Evolutionary conservation across 1,140 invertebrate genomes (phyloP), one percentile per base, ranked within the genome.

Genomic region (Steinernema khuongi): DNA sequence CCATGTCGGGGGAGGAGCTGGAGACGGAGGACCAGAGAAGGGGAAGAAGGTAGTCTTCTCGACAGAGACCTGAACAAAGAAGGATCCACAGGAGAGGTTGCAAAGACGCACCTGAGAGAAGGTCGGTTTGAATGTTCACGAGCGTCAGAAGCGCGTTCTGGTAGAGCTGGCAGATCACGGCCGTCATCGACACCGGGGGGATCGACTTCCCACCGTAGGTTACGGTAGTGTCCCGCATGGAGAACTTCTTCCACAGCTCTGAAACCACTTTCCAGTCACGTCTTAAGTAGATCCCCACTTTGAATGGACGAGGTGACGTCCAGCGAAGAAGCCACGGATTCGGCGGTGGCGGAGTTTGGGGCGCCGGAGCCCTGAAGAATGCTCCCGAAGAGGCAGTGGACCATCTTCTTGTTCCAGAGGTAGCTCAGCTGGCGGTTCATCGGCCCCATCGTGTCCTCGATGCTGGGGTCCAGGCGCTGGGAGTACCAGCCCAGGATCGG

Each of bases 401-500:
- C 88, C 81, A 91, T 88, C 41, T 88, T 87, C 60, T 89, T 89
- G 76, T 91, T 91, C 94, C 94, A 97, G 18, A 97, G 86, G 73
- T 91, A 88, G 70, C 92, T 90, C 19, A 97, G 86, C 85, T 97
- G 94, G 31, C 87, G 84, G 78, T 93, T 91, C 0, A 95, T 90
- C 79, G 90, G 89, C 0, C 89, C 88, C 85, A 94, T 91, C 44
- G 92, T 90, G 71, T 92, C 92, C 80, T 93, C 74, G n/a, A 69
- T 87, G 87, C 87, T 86, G 70, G 86, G 85, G 85, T 96, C 93
- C 60, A 92, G 90, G 11, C 90, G 89, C 79, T 95, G 93, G 11
- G 92, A 91, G 87, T 95, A 94, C 94, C 94, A 98, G n/a, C 95
- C 95, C 4, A 99, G 88, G 31, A 98, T 90, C 19, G 95, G 94